A percentile compares a stretch with the other conserved stretches of the same genome.
phyloP scores from a whole-genome alignment of 2,888 invertebrate genomes.

The Parapristionchus giblindavisi region DNA sequence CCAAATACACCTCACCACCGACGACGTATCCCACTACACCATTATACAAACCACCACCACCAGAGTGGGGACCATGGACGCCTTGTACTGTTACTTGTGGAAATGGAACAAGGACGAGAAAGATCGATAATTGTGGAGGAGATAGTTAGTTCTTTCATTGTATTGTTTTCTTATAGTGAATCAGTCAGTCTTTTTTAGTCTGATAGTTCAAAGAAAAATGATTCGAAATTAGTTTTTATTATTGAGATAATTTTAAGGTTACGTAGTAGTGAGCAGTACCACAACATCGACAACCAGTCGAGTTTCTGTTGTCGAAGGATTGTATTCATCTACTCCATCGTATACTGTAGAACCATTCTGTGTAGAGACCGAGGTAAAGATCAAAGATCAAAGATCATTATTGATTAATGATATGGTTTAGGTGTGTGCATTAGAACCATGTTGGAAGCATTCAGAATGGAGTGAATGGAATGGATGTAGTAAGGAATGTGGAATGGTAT shows the following conservation, averaged over 20 bases:
- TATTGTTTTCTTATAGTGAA: background rate
- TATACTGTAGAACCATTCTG: conserved; percentile 28
- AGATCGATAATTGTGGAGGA: conserved; percentile 45
- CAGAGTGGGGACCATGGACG: conserved; percentile 52
- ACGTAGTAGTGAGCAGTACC: background rate
- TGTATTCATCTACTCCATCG: conserved; percentile 8
- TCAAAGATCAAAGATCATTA: background rate
- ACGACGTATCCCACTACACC: conserved; percentile 18
- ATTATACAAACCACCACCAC: conserved; percentile 33
- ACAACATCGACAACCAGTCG: background rate
- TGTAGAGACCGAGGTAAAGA: conserved; percentile 32
- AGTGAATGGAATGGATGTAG: conserved; percentile 39
- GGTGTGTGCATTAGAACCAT: conserved; percentile 11
- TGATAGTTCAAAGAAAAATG: background rate
- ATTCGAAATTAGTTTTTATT: background rate
- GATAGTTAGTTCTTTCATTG: conserved; percentile 16
- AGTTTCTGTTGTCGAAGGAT: conserved; percentile 19
- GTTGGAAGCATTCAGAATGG: conserved; percentile 34
- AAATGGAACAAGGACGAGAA: conserved; percentile 45
- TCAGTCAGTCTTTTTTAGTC: background rate
- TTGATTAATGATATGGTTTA: background rate
- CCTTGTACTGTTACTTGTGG: conserved; percentile 54
- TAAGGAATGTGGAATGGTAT: conserved; percentile 37
- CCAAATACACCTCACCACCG: background rate
- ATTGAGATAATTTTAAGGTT: background rate